A percentile compares a stretch with the other conserved stretches of the same genome.
These are phyloP conservation scores for Apostichopus leukothele DNA, from an alignment of 53 echinoderm and acorn worm species.

Conservation along the genomic window DNA sequence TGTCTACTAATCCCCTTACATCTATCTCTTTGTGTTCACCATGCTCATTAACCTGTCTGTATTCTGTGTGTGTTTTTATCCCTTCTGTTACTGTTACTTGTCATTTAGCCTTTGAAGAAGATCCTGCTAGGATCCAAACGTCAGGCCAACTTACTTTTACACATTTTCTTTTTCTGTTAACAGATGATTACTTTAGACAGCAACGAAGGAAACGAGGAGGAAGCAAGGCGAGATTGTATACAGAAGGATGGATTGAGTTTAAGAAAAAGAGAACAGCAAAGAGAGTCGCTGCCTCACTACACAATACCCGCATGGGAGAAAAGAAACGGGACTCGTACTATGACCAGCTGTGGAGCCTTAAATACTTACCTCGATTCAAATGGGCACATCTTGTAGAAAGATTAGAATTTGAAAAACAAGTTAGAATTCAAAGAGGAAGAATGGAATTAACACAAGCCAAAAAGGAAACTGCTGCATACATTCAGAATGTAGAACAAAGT, in stretches of 20 bases:
- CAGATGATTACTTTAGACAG: constrained; percentile 69
- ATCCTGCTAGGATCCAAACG: no score
- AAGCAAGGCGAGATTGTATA: constrained; percentile 57
- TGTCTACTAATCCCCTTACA: no score
- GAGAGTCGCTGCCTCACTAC: constrained; percentile 78
- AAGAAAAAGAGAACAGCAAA: constrained; percentile 89
- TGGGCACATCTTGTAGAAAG: constrained; percentile 88
- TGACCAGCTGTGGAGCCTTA: constrained; percentile 89
- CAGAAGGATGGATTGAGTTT: constrained; percentile 94
- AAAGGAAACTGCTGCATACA: constrained; percentile 76
- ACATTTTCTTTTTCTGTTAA: constrained; percentile 1
- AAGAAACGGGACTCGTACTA: constrained; percentile 80
- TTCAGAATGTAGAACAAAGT: constrained; percentile 80
- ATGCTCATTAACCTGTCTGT: no score
- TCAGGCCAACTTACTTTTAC: no score
- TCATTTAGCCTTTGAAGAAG: no score
- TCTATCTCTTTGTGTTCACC: no score
- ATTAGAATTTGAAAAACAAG: constrained; percentile 84
- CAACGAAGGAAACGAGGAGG: constrained; percentile 76
- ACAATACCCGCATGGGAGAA: constrained; percentile 83
- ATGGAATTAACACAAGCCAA: constrained; percentile 65
- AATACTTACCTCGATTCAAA: constrained; percentile 84
- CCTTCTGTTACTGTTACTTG: no score
- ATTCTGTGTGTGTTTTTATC: no score
- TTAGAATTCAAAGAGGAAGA: constrained; percentile 76